A percentile compares a stretch with the other conserved stretches of the same genome.
phyloP scores from a whole-genome alignment of 1,140 invertebrate species.

The Drosophila leontia region DNA sequence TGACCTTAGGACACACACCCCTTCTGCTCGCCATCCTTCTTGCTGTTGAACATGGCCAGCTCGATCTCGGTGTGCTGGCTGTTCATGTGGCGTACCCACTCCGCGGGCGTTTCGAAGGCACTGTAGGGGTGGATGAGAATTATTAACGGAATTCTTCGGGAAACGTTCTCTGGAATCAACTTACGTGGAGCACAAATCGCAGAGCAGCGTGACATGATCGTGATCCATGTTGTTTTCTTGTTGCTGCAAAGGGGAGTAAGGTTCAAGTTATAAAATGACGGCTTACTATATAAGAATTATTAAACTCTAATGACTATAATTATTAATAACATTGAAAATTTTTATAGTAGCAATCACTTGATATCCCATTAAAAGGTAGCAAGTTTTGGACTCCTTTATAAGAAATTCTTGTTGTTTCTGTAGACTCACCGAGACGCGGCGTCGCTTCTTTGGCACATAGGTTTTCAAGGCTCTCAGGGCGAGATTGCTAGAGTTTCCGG shows the following conservation, averaged over 20 bases:
- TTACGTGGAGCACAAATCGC: slow-evolving; percentile 92
- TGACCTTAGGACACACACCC: slow-evolving; percentile 71
- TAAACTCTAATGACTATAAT: too few relatives aligned
- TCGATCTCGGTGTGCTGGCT: slow-evolving; percentile 93
- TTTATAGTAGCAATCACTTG: too few relatives aligned
- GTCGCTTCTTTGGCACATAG: slow-evolving; percentile 87
- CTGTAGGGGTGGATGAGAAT: slow-evolving; percentile 22
- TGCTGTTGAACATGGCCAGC: slow-evolving; percentile 91
- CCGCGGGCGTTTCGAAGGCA: slow-evolving; percentile 90
- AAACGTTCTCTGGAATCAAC: not conserved
- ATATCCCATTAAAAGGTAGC: too few relatives aligned
- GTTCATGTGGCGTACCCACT: slow-evolving; percentile 94
- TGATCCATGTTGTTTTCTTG: slow-evolving; percentile 82
- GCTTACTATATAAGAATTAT: too few relatives aligned
- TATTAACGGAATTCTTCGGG: too few relatives aligned
- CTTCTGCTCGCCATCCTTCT: slow-evolving; percentile 80
- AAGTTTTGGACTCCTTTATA: too few relatives aligned
- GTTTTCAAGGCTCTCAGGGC: slow-evolving; percentile 85
- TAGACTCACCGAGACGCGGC: slow-evolving; percentile 85
- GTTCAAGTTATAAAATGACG: not conserved
- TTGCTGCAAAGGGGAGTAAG: slow-evolving; percentile 56
- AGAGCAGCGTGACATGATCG: slow-evolving; percentile 85
- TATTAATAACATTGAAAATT: too few relatives aligned
- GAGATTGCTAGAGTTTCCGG: slow-evolving; percentile 49
- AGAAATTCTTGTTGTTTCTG: too few relatives aligned